Conservation (phyloP, 2,113 vertebrate species). For the Irena cyanogastra region DNA sequence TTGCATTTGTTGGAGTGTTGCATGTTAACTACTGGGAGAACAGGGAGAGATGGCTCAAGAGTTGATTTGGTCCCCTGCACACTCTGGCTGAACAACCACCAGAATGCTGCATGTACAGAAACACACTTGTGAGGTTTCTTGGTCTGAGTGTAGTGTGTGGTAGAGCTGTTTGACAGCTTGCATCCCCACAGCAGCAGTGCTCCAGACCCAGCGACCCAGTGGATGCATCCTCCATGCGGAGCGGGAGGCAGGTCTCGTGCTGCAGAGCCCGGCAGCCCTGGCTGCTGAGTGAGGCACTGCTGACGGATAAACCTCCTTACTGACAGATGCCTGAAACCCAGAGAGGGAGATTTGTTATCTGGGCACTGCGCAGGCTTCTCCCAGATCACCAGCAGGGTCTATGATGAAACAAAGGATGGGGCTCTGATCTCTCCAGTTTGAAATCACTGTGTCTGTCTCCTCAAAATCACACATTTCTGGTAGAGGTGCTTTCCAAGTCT, state of each 20-base stretch:
- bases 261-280: background rate
- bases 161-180: background rate
- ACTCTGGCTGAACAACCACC: background rate
- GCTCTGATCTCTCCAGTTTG: rapidly evolving
- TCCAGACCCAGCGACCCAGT: background rate
- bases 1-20: background rate
- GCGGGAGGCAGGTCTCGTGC: background rate
- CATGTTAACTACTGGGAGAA: background rate
- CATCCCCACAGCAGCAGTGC: background rate
- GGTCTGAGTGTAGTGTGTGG: background rate
- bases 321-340: background rate
- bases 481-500: background rate
- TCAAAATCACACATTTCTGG: background rate
- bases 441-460: background rate
- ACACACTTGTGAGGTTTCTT: background rate
- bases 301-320: background rate
- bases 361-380: background rate
- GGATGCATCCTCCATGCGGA: background rate
- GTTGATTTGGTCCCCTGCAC: background rate
- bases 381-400: background rate
- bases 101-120: background rate
- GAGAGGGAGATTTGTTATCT: background rate
- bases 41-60: background rate
- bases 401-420: background rate
- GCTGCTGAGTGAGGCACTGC: background rate